These are phyloP conservation scores for Patiria miniata DNA, from an alignment of 35 echinoderm and acorn worm genomes.

Conservation along the genomic window DNA sequence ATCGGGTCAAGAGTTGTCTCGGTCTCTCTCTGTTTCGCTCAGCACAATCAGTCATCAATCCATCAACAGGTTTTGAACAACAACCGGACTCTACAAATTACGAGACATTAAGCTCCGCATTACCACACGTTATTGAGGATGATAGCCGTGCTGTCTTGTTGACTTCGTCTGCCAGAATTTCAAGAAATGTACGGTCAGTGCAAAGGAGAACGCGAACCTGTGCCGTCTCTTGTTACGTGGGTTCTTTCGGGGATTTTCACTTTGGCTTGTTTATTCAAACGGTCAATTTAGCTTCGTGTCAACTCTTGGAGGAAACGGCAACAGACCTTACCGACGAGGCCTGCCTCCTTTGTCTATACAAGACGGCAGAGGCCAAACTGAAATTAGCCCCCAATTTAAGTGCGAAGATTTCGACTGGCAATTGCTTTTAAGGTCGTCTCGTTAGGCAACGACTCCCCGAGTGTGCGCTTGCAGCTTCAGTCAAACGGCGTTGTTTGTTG, in stretches of 20 bases:
- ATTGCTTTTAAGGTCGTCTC: not conserved
- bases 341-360: not conserved
- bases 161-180: not conserved
- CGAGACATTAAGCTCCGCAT: not conserved
- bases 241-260: too few species aligned
- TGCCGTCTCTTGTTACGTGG: too few species aligned
- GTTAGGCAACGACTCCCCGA: not conserved
- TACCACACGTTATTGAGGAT: not conserved
- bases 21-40: not conserved
- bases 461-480: not conserved
- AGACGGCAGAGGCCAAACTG: not conserved
- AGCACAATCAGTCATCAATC: not conserved
- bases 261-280: too few species aligned
- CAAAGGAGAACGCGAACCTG: too few species aligned
- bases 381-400: not conserved
- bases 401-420: not conserved
- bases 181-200: too few species aligned
- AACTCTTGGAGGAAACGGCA: too few species aligned
- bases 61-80: not conserved
- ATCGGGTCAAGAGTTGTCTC: conserved; percentile 11
- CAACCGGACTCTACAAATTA: conserved; percentile 25
- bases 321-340: too few species aligned
- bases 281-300: too few species aligned
- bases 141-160: not conserved
- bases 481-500: conserved; percentile 10